These are phyloP conservation scores for Melanocharis versteri DNA, from an alignment of 2,113 vertebrate genomes.

Conservation along the genomic window DNA sequence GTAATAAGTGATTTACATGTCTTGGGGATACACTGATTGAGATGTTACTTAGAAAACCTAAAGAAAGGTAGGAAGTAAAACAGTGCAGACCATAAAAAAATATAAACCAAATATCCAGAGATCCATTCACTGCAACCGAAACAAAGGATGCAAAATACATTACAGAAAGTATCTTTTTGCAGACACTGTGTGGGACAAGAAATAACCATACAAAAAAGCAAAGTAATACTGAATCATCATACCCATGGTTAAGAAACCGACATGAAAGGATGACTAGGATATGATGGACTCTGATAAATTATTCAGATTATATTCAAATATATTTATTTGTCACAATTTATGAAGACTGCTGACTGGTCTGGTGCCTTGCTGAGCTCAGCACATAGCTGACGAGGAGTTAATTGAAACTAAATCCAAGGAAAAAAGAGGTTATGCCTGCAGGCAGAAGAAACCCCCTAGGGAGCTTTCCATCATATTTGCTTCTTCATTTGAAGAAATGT, in stretches of 20 bases:
- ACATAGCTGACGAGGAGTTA: neutral
- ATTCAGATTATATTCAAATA: neutral
- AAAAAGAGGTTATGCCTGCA: slow-evolving; percentile 26
- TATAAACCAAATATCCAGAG: neutral
- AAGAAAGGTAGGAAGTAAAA: neutral
- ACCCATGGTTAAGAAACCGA: neutral
- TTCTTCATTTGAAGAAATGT: slow-evolving; percentile 21
- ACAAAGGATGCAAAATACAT: neutral
- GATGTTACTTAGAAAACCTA: neutral
- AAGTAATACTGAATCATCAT: neutral
- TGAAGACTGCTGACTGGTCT: neutral
- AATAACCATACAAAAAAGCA: neutral
- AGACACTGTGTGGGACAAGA: neutral
- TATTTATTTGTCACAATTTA: slow-evolving; percentile 2
- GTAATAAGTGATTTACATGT: neutral
- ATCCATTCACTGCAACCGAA: neutral
- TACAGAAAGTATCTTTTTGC: neutral
- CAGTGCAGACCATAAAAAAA: neutral
- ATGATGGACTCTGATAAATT: neutral
- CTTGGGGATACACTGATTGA: neutral
- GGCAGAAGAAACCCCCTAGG: slow-evolving; percentile 15
- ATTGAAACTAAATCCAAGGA: slow-evolving; percentile 43
- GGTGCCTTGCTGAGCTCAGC: neutral
- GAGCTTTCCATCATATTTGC: slow-evolving; percentile 32
- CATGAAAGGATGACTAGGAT: neutral